Conservation (phyloP, 2,797 vertebrate species). For the Cryptoblepharus egeriae region DNA sequence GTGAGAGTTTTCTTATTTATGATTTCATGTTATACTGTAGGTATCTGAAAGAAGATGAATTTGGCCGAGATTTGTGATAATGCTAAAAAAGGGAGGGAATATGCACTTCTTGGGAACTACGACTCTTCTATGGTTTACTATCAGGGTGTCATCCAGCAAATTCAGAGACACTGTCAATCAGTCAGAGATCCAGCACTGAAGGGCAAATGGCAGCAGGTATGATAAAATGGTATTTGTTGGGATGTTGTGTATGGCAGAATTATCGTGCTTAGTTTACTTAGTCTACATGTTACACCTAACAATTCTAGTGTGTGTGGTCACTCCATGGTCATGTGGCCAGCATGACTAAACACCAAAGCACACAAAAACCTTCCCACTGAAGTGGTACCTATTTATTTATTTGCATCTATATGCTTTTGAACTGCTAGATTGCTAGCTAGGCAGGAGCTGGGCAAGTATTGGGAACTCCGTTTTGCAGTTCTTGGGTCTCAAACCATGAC, state of each 20-base stretch:
- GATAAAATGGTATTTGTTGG: constrained; percentile 15
- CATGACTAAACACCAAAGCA: no score
- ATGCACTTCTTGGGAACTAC: constrained; percentile 95
- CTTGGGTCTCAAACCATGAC: no score
- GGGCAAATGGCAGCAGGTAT: constrained; percentile 94
- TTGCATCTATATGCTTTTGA: no score
- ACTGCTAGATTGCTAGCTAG: no score
- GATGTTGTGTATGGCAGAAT: no score
- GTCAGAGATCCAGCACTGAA: constrained; percentile 91
- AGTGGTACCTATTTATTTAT: no score
- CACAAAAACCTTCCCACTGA: no score
- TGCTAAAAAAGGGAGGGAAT: constrained; percentile 95
- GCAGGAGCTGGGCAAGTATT: no score
- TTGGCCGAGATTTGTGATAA: constrained; percentile 95
- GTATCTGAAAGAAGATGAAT: constrained; percentile 86
- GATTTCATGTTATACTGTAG: constrained; percentile 65
- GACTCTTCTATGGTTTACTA: constrained; percentile 97
- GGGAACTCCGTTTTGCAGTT: no score
- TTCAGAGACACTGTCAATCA: constrained; percentile 90
- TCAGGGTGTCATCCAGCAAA: constrained; percentile 96
- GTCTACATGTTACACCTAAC: no score
- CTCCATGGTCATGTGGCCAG: no score
- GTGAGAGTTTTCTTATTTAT: constrained; percentile 13
- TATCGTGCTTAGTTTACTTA: neutral
- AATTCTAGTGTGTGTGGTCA: no score